phyloP scores from a whole-genome alignment of 1,140 invertebrate genomes.

The Tigriopus japonicus region DNA sequence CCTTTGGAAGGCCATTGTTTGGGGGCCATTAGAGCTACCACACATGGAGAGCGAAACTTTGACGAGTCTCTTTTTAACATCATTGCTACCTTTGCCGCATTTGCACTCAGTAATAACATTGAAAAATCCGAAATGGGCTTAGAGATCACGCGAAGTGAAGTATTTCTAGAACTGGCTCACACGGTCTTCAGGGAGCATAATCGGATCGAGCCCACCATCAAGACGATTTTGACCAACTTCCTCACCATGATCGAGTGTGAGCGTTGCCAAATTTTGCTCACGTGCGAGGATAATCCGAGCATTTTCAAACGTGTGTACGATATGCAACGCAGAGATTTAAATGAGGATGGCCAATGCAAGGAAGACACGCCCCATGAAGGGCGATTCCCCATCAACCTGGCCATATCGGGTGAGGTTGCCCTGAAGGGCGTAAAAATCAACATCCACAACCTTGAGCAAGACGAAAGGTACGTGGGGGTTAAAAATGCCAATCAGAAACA shows the following conservation, averaged over 20 bases:
- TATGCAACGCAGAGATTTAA: background rate
- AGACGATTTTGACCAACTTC: background rate
- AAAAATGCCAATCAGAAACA: too few relatives aligned
- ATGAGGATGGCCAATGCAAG: background rate
- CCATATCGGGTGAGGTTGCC: background rate
- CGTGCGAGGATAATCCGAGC: background rate
- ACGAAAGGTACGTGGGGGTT: too few relatives aligned
- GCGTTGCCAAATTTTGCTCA: background rate
- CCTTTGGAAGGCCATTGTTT: background rate
- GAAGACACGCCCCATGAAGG: background rate
- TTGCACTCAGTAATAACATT: background rate
- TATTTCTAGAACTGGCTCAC: background rate
- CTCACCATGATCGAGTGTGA: background rate
- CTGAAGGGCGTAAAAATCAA: background rate
- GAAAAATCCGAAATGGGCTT: background rate
- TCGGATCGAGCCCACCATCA: background rate
- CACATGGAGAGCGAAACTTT: background rate
- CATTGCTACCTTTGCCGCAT: background rate
- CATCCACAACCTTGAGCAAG: background rate
- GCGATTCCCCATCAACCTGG: background rate
- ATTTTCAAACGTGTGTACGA: background rate
- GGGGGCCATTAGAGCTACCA: background rate
- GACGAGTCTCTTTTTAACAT: background rate
- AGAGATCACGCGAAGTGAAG: background rate
- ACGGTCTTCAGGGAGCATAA: background rate